Evolutionary conservation across 2,888 invertebrate species (phyloP).

Genomic region (Anoncus sp.): DNA sequence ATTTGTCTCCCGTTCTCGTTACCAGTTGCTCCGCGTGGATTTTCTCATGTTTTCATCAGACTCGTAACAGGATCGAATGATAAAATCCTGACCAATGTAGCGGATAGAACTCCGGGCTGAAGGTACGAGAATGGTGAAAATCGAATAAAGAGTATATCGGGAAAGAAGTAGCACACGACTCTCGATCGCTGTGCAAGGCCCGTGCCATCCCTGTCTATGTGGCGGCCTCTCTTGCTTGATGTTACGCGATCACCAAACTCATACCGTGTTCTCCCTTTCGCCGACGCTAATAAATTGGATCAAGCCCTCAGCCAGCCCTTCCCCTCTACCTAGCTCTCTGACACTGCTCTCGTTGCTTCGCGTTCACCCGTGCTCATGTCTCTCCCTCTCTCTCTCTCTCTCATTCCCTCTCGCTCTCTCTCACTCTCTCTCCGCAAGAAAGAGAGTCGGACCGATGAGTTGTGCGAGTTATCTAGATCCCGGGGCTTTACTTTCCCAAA

Average conservation of each 20-base stretch:
- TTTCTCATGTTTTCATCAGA: constrained; percentile 54
- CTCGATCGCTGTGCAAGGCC: constrained; percentile 50
- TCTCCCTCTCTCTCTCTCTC: background rate
- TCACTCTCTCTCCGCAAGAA: background rate
- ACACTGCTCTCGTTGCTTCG: constrained; percentile 4
- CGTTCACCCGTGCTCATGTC: background rate
- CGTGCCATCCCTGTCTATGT: constrained; percentile 48
- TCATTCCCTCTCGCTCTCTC: no score
- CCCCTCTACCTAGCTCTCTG: constrained; percentile 42
- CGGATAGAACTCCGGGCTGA: constrained; percentile 6
- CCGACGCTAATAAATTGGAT: constrained; percentile 81
- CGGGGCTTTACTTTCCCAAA: constrained; percentile 79
- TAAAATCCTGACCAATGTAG: constrained; percentile 47
- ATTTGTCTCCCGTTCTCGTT: constrained; percentile 30
- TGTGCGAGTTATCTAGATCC: constrained; percentile 79
- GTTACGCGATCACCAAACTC: constrained; percentile 59
- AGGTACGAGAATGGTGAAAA: constrained; percentile 48
- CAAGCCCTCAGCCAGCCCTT: constrained; percentile 75
- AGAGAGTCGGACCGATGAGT: constrained; percentile 73
- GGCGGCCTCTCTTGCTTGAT: constrained; percentile 35
- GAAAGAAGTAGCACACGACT: constrained; percentile 52
- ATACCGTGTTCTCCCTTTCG: constrained; percentile 59
- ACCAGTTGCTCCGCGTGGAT: constrained; percentile 23
- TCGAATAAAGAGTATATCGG: constrained; percentile 57
- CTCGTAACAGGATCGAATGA: constrained; percentile 52